Percentiles rank a stretch among this genome's conserved stretches.
phyloP scores from a whole-genome alignment of 1,140 invertebrate species.

The Drosophila sucinea region DNA sequence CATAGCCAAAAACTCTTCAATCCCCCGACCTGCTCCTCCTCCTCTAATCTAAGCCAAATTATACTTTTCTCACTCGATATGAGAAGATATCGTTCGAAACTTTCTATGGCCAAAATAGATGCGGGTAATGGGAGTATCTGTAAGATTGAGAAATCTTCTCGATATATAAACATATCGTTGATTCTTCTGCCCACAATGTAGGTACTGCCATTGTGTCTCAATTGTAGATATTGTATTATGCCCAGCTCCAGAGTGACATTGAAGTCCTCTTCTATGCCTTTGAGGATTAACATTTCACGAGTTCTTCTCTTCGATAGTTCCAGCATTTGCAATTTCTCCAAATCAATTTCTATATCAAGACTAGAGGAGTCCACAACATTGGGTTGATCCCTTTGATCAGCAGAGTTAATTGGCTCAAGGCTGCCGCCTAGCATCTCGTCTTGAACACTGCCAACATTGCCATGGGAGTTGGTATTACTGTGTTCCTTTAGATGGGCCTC shows the following conservation, averaged over 20 bases:
- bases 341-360: constrained; percentile 46
- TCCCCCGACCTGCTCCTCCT: background rate
- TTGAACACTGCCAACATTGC: constrained; percentile 2
- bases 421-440: constrained; percentile 33
- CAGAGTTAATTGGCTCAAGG: background rate
- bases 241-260: constrained; percentile 45
- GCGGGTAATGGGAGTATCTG: background rate
- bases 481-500: constrained; percentile 39
- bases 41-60: background rate
- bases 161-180: constrained; percentile 4
- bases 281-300: constrained; percentile 66
- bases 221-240: constrained; percentile 61
- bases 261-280: constrained; percentile 64
- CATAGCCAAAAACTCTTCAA: background rate
- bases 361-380: constrained; percentile 64
- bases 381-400: constrained; percentile 8
- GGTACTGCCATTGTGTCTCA: constrained; percentile 53
- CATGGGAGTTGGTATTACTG: background rate
- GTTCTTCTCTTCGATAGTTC: constrained; percentile 65
- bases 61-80: background rate
- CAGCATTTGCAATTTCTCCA: constrained; percentile 59
- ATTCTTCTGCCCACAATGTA: constrained; percentile 24
- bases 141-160: background rate
- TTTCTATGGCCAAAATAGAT: background rate
- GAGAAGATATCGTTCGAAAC: background rate